These are phyloP conservation scores for Scolopax mira DNA, from an alignment of 2,113 vertebrate species.

Conservation along the genomic window DNA sequence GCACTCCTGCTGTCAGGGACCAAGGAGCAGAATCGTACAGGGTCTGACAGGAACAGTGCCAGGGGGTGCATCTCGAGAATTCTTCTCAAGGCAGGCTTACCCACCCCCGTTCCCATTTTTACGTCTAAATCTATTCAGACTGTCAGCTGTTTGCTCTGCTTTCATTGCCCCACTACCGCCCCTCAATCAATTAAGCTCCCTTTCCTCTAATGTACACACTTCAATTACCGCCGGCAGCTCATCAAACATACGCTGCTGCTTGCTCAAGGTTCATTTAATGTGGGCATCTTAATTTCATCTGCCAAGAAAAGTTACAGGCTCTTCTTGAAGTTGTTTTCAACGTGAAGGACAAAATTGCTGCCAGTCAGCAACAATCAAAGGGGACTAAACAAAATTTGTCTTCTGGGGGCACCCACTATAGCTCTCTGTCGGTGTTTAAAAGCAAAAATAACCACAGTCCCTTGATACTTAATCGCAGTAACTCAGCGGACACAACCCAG, in stretches of 20 bases:
- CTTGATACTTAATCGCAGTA: not conserved
- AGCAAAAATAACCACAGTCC: not conserved
- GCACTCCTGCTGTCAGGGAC: not conserved
- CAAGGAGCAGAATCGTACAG: not conserved
- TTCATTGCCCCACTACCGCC: not conserved
- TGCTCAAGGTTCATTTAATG: not conserved
- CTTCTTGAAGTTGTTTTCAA: not conserved
- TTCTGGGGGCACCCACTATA: not conserved
- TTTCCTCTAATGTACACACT: not conserved
- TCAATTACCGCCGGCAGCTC: not conserved
- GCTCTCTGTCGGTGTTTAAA: not conserved
- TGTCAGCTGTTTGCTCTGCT: not conserved
- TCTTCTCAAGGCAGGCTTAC: not conserved
- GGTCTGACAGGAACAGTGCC: not conserved
- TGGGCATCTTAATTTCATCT: not conserved
- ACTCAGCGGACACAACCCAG: not conserved
- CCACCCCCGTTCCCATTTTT: not conserved
- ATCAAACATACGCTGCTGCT: not conserved
- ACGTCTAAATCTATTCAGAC: not conserved
- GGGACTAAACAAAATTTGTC: not conserved
- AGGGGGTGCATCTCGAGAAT: not conserved
- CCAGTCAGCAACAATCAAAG: not conserved
- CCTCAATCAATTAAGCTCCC: not conserved
- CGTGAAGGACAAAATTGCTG: not conserved
- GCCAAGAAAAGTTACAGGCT: not conserved